Base-by-base conservation (phyloP, 1,140 invertebrate genomes). In the Dufourea novaeangliae region DNA sequence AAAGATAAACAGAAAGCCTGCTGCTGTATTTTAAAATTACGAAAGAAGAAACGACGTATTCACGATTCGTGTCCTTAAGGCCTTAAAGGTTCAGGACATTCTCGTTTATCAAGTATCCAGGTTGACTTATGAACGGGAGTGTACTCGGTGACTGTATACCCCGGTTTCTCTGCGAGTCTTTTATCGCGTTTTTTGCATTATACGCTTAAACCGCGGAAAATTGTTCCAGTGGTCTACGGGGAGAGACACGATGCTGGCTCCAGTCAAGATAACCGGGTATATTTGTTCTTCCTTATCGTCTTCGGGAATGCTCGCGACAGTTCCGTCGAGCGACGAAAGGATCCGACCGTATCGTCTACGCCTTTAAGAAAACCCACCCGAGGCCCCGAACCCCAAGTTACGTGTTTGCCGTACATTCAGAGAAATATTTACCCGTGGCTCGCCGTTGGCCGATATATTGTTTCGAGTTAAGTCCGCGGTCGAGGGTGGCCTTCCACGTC, bases 391-490 rank as follows among this genome's bases (percentile, higher is more conserved):
- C 25, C 25, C 27, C 20, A 20, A 7, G 25, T 22, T 25, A 37
- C 20, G 22, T 72, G 57, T 72, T 72, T 72, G 44, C 57, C 29
- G 39, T 72, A 50, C 37, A 37, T 57, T 37, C 57, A n/a, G n/a
- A 22, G 69, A 46, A 59, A 61, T 72, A 72, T 72, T 72, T 72
- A 72, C 69, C 39, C 56, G 29, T 59, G 7, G 57, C 57, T 37
- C 56, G 29, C 41, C 32, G 29, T 10, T 61, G 11, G 27, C 70
- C 41, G 32, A 39, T 39, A 50, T 63, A 63, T 32, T 72, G 56
- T 72, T 61, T 50, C 44, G 22, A 61, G 59, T 63, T 72, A 72
- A 72, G 62, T 72, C n/a, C 69, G 69, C n/a, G 69, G 59, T 50
- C 70, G 57, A 46, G 29, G 37, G 59, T 27, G 22, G 17, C 39